phyloP scores from a whole-genome alignment of 2,113 vertebrate genomes.

The Pseudorasbora parva region DNA sequence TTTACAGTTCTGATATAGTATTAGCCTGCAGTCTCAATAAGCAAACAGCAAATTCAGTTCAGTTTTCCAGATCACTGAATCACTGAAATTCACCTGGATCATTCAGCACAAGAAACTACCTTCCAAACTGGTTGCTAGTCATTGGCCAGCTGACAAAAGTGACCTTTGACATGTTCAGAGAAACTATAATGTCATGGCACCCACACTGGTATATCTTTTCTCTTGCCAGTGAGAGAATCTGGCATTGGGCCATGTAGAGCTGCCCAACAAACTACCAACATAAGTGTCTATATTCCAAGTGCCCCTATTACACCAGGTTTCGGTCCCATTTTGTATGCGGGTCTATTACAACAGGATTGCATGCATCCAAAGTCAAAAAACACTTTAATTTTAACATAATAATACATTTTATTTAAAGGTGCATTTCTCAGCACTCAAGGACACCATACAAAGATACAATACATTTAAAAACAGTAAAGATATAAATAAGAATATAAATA shows the following conservation, averaged over 20 bases:
- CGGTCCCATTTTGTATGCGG: no score
- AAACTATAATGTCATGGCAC: constrained; percentile 57
- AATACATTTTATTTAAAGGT: no score
- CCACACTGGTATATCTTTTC: constrained; percentile 53
- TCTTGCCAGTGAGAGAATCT: constrained; percentile 60
- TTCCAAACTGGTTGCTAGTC: constrained; percentile 23
- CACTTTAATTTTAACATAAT: no score
- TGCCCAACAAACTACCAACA: not conserved
- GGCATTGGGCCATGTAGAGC: constrained; percentile 39
- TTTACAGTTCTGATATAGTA: not conserved
- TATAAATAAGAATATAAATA: no score
- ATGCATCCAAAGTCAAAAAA: no score
- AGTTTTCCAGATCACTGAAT: constrained; percentile 24
- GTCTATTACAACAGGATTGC: no score
- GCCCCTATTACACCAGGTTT: no score
- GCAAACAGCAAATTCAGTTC: not conserved
- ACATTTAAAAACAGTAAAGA: no score
- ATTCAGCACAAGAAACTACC: constrained; percentile 11
- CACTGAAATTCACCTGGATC: constrained; percentile 38
- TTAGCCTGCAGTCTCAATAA: not conserved
- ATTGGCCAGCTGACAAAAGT: constrained; percentile 24
- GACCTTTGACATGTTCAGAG: constrained; percentile 48
- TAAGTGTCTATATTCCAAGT: not conserved
- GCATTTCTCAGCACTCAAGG: no score
- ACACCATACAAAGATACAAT: no score